Evolutionary conservation across 2,113 vertebrate genomes (phyloP).

Genomic region (Colossoma macropomum): DNA sequence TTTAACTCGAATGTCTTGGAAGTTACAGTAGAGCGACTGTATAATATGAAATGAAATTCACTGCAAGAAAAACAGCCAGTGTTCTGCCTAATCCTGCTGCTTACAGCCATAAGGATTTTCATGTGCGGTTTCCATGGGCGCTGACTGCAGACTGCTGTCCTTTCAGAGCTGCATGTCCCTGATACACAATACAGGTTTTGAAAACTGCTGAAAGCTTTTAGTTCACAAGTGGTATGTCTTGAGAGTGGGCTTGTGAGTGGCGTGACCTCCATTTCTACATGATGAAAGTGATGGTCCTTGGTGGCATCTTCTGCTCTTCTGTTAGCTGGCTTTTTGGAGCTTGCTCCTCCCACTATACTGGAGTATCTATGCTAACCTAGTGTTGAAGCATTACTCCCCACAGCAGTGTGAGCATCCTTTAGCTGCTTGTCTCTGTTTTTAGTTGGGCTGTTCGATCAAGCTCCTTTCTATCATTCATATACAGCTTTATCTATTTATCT

Average conservation of each 20-base stretch:
- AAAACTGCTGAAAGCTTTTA: not conserved
- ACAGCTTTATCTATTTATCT: no score
- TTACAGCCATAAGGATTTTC: conserved; percentile 14
- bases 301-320: not conserved
- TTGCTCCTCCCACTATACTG: not conserved
- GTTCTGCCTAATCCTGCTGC: conserved; percentile 2
- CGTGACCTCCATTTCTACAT: conserved; percentile 10
- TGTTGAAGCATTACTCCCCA: not conserved
- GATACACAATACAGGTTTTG: conserved; percentile 5
- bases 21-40: conserved; percentile 31
- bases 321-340: not conserved
- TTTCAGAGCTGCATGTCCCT: not conserved
- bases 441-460: not conserved
- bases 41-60: conserved; percentile 39
- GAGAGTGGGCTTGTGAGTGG: not conserved
- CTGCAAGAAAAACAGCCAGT: conserved; percentile 23
- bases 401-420: not conserved
- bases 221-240: not conserved
- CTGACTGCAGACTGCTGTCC: not conserved
- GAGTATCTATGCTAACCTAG: not conserved
- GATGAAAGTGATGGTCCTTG: not conserved
- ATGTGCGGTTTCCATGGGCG: conserved; percentile 11
- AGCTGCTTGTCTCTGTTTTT: not conserved
- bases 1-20: not conserved
- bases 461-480: not conserved